Base-by-base conservation (phyloP, 1,140 invertebrate species). In the Oryctes rhinoceros region DNA sequence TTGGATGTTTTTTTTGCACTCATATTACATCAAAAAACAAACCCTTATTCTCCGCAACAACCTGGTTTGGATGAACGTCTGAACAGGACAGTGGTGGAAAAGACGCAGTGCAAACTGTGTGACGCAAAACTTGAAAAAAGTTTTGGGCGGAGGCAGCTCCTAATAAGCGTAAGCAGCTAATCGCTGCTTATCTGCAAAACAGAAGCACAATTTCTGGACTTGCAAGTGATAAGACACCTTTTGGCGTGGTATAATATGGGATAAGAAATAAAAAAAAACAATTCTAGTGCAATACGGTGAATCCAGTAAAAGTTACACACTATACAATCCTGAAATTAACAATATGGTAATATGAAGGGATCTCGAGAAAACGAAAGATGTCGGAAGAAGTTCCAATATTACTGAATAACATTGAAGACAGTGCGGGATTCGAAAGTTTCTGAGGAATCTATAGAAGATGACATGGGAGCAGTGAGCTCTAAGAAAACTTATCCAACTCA, bases 1-100 rank as follows among this genome's bases (percentile, higher is more conserved):
- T n/a, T n/a, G n/a, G n/a, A n/a, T n/a, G n/a, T n/a, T n/a, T n/a
- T n/a, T n/a, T n/a, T n/a, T n/a, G 78, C 15, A 83, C 82, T n/a
- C 7, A 84, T 83, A 0, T 10, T 71, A 10, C 10, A 82, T 3
- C 81, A 87, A 67, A 76, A 80, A 24, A 85, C 86, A 9, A 83
- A 84, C 15, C 80, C 85, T 0, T 84, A 87, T 78, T 85, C 84
- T 11, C 85, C 87, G 0, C 71, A 89, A 78, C 84, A 86, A 65
- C 89, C 89, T 82, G 87, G 88, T 1, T 79, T 84, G 1, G 82
- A 84, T 2, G 87, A 89, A 59, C 59, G 85, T 44, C 78, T 83
- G 59, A 86, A 86, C 80, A 81, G 83, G 3, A 87, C 84, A 0
- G 78, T 85, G 1, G 80, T 84, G 0, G 84, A 85, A 78, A 65